Conservation (phyloP, 2,113 vertebrate genomes). For the Motacilla alba region DNA sequence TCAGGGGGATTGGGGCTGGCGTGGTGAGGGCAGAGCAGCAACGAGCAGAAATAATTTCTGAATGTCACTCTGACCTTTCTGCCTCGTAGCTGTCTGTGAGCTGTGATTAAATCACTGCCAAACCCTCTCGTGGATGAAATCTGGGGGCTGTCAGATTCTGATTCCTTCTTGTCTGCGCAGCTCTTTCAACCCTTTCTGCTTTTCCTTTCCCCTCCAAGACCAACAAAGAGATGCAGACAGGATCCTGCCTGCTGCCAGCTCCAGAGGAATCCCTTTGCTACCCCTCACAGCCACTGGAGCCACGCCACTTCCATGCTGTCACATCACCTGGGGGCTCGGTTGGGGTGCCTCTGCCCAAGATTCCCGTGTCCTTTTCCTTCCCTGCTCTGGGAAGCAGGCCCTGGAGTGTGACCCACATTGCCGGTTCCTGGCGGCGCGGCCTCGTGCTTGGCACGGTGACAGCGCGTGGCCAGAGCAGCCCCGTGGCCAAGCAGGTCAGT, state of each 20-base stretch:
- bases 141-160: neutral
- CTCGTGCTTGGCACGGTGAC: neutral
- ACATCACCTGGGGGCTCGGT: neutral
- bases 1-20: neutral
- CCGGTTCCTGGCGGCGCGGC: neutral
- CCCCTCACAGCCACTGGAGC: fast-evolving
- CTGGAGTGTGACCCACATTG: neutral
- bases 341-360: fast-evolving
- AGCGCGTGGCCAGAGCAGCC: neutral
- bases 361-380: neutral
- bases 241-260: neutral
- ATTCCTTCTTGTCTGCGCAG: neutral
- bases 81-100: neutral
- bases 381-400: neutral
- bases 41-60: neutral
- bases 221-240: neutral
- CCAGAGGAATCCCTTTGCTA: fast-evolving
- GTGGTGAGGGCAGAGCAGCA: neutral
- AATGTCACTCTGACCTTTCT: neutral
- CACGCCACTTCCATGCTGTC: neutral
- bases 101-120: neutral
- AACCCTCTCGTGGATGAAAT: neutral
- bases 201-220: neutral
- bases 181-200: neutral
- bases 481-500: neutral